Evolutionary conservation across 2,888 invertebrate genomes (phyloP).

Genomic region (Formica aserva): DNA sequence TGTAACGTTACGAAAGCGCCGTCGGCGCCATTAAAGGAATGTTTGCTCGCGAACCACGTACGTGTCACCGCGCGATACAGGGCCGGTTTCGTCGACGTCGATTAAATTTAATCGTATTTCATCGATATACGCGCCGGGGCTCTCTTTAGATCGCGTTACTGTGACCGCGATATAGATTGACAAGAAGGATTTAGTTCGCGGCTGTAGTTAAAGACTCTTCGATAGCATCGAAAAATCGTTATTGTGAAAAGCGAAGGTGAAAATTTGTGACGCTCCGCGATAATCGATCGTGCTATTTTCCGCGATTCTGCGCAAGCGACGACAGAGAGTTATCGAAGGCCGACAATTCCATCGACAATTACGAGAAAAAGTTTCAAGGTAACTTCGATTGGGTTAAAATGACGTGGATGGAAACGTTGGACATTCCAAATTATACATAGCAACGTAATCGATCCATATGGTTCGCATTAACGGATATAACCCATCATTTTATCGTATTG

Average conservation of each 20-base stretch:
- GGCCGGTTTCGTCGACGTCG: constrained; percentile 15
- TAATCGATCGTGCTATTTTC: constrained; percentile 71
- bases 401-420: constrained; percentile 14
- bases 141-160: neutral
- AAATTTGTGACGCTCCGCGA: neutral
- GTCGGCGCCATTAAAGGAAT: constrained; percentile 49
- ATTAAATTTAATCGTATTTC: constrained; percentile 35
- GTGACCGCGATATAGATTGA: neutral
- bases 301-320: constrained; percentile 59
- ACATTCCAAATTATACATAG: constrained; percentile 17
- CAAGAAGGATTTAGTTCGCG: neutral
- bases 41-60: constrained; percentile 39
- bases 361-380: constrained; percentile 49
- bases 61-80: constrained; percentile 41
- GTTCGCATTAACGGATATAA: neutral
- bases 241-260: neutral
- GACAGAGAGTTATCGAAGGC: neutral
- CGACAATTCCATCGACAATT: constrained; percentile 52
- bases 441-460: constrained; percentile 19
- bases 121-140: neutral
- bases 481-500: constrained; percentile 32
- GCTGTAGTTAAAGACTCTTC: neutral
- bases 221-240: neutral
- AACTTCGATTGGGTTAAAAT: constrained; percentile 5
- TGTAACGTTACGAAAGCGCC: constrained; percentile 50